Base-by-base conservation (phyloP, 2,113 vertebrate genomes). In the Cynoglossus semilaevis region DNA sequence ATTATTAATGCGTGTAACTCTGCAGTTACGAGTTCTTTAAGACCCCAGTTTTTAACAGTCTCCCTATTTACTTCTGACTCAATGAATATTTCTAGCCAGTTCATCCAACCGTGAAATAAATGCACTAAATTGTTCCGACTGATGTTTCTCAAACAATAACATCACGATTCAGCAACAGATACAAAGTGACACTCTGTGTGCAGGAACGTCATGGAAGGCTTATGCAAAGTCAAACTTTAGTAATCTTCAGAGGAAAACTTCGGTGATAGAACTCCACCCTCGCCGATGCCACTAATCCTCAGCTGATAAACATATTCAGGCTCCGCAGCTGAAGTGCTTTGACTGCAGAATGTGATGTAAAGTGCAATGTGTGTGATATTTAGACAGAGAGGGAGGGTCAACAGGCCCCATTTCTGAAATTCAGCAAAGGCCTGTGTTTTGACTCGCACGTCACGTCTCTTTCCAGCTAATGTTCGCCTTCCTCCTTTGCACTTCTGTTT, bases 341-440 rank as follows among this genome's bases (percentile, higher is more conserved):
- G 64, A 61, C 72, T 79, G 79, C 74, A 80, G 65, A 77, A 77
- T 77, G 61, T 69, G 71, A 67, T 67, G 70, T 63, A 71, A 82
- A 80, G 77, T 78, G 64, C 81, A 68, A 18, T 40, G 29, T 61
- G 76, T 75, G 78, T 46, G 42, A 58, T 74, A 82, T 69, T 52
- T 50, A 38, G 17, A 63, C 67, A 73, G 64, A 47, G 42, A 67
- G 48, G 55, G 63, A 56, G 76, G 77, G 67, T 75, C 58, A 50
- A 52, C 58, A 43, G 51, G 53, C 55, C 51, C 38, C 53, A 51
- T 65, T 52, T 71, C 49, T 70, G 48, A 65, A 51, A 72, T 74
- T 76, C 44, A 67, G 47, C 22, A 0, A 38, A n/a, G 38, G 47
- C 72, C 63, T n/a, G 5, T 68, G 54, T 71, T 85, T 86, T 76